Evolutionary conservation across 2,797 vertebrate species (phyloP), one percentile per base, ranked within the genome.

Genomic region (Poliocrania exsul): DNA sequence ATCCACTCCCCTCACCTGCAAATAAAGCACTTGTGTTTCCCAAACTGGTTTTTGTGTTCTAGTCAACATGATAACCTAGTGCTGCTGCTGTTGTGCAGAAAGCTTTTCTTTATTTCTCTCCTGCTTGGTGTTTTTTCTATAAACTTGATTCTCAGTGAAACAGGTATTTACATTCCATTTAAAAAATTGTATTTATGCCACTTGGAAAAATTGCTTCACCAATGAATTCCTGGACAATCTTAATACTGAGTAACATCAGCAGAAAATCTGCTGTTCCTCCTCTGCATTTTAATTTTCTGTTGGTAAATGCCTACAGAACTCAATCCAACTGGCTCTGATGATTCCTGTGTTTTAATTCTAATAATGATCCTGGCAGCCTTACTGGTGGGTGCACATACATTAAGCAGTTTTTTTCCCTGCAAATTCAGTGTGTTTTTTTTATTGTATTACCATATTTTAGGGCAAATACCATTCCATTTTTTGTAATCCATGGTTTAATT

Each of bases 251-350:
- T 82, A 86, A 86, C 16, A 62, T 69, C 58, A 95, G 66, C 65
- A 86, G 72, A 91, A 91, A 86, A 80, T 86, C 65, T 91, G 29
- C 33, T 0, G 3, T 71, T 38, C 7, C 6, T 13, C 5, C 11
- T 73, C 49, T 92, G 80, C 50, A 61, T 96, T 92, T 85, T 81
- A 81, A 91, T 92, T 83, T 88, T 86, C 10, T 50, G 8, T 57
- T 71, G 24, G n/a, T 61, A 44, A 51, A 65, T 53, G 28, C 29
- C 8, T 81, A 0, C 42, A 29, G 38, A 88, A 62, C 44, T 91
- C 26, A 56, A 24, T 79, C 33, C 51, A 66, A 11, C 16, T 75
- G 62, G 18, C 16, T 91, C n/a, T 54, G 25, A 37, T 86, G 6
- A 10, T 73, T 86, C 19, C 20, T 64, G 3, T 61, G 5, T 15